Conservation (phyloP, 2,888 invertebrate species). For the Marronus borbonicus region DNA sequence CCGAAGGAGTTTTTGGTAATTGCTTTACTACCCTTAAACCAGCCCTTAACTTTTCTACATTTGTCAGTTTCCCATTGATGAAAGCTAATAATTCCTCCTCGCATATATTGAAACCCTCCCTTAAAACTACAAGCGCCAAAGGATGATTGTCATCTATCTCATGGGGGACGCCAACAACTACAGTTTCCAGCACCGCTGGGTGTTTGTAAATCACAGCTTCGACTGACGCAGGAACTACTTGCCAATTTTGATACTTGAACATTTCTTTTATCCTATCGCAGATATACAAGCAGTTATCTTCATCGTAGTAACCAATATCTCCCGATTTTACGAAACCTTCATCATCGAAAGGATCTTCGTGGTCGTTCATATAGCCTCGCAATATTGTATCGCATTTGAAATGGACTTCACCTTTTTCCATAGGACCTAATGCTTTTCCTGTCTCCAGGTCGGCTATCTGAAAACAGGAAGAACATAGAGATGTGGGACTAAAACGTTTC, state of each 20-base stretch:
- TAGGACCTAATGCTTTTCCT: conserved; percentile 68
- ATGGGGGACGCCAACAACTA: conserved; percentile 84
- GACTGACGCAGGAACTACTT: conserved; percentile 84
- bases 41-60: conserved; percentile 54
- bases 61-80: conserved; percentile 51
- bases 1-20: conserved; percentile 54
- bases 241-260: conserved; percentile 70
- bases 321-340: conserved; percentile 72
- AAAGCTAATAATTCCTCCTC: conserved; percentile 50
- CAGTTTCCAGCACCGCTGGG: conserved; percentile 82
- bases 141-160: conserved; percentile 59
- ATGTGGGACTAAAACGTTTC: not conserved
- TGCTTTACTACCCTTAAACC: conserved; percentile 54
- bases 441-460: conserved; percentile 63
- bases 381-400: conserved; percentile 63
- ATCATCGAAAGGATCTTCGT: conserved; percentile 65
- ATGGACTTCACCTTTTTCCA: conserved; percentile 71
- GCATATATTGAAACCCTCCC: conserved; percentile 4
- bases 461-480: conserved; percentile 57
- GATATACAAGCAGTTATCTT: conserved; percentile 69
- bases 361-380: conserved; percentile 53
- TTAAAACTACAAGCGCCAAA: conserved; percentile 51
- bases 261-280: conserved; percentile 71
- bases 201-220: conserved; percentile 81
- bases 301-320: conserved; percentile 71